Conservation (phyloP, 1,140 invertebrate species). For the Drosophila ercepeae region DNA sequence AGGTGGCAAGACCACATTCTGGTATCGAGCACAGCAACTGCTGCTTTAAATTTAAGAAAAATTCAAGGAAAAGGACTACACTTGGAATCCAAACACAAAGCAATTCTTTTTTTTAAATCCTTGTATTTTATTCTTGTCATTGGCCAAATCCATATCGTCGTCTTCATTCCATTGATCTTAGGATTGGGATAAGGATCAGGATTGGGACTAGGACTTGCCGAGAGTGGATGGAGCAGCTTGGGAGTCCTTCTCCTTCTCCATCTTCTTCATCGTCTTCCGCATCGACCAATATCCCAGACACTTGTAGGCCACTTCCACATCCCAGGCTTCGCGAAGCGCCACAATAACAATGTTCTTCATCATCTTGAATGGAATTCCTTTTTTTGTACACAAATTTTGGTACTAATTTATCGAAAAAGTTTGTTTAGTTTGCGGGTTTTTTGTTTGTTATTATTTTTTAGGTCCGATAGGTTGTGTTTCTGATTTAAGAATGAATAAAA, state of each 20-base stretch:
- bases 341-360: background rate
- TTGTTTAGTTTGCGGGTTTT: background rate
- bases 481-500: background rate
- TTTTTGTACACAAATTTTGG: background rate
- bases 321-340: background rate
- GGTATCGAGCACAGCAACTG: too few relatives aligned
- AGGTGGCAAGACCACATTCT: conserved; percentile 6
- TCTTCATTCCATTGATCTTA: too few relatives aligned
- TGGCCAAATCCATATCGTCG: too few relatives aligned
- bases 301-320: background rate
- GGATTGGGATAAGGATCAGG: too few relatives aligned
- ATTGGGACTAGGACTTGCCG: too few relatives aligned
- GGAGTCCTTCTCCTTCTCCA: background rate
- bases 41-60: too few relatives aligned
- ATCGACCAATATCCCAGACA: background rate
- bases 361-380: background rate
- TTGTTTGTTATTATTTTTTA: background rate
- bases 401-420: background rate
- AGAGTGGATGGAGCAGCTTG: background rate
- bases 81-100: too few relatives aligned
- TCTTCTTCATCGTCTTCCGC: background rate
- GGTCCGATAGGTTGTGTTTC: background rate
- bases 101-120: too few relatives aligned
- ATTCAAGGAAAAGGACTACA: too few relatives aligned
- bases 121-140: background rate